Evolutionary conservation across 1,140 invertebrate species (phyloP).

Genomic region (Hesperophylax magnus): DNA sequence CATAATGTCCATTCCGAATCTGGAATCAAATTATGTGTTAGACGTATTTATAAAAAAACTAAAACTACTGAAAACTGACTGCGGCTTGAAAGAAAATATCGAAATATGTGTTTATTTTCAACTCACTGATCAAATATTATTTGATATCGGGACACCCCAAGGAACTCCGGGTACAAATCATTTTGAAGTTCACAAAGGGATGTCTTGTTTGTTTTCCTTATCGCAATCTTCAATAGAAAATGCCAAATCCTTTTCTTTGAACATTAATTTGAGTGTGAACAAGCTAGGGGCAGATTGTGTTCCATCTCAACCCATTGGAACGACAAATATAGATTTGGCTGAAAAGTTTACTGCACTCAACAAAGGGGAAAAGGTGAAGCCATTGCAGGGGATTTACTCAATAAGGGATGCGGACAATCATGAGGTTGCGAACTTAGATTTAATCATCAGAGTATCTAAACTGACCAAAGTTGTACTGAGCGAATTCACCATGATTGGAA

Average conservation of each 20-base stretch:
- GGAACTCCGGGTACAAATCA: background rate
- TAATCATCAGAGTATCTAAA: conserved; percentile 4
- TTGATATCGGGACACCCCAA: background rate
- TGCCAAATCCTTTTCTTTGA: background rate
- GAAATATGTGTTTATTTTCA: background rate
- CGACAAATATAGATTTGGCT: background rate
- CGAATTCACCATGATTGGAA: background rate
- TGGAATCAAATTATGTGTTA: conserved; percentile 6
- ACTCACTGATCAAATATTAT: background rate
- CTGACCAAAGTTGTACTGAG: background rate
- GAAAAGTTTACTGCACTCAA: background rate
- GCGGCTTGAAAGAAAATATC: background rate
- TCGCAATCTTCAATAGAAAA: background rate
- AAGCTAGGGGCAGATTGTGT: background rate
- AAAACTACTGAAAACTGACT: background rate
- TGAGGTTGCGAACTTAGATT: background rate
- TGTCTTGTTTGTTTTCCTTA: conserved; percentile 12
- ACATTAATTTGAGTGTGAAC: background rate
- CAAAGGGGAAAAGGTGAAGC: background rate
- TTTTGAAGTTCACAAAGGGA: background rate
- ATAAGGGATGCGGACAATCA: background rate
- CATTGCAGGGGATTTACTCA: background rate
- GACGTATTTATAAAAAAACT: conserved; percentile 7
- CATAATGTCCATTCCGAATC: too few species aligned
- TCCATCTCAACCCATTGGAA: background rate